phyloP scores from a whole-genome alignment of 2,888 invertebrate genomes.

The Eumerus sabulonum region DNA sequence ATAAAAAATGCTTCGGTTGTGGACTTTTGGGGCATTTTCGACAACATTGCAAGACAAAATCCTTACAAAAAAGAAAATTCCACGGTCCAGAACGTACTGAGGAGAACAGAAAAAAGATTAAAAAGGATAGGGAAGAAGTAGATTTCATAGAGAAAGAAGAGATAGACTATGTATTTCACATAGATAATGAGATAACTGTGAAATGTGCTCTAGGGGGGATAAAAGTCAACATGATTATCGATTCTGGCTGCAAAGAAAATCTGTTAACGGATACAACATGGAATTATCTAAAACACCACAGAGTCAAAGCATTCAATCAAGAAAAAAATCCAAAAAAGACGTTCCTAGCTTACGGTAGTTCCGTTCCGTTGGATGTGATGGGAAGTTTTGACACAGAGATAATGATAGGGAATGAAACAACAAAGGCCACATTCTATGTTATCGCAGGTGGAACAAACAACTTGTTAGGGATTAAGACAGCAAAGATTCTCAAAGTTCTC shows the following conservation, averaged over 20 bases:
- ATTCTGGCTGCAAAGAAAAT: constrained; percentile 30
- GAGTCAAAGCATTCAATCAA: constrained; percentile 21
- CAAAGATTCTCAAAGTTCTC: constrained; percentile 18
- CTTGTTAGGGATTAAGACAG: constrained; percentile 21
- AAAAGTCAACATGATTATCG: constrained; percentile 30
- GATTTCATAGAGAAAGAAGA: constrained; percentile 36
- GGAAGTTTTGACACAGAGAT: neutral
- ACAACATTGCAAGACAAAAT: constrained; percentile 9
- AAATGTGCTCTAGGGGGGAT: constrained; percentile 28
- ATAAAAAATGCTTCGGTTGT: constrained; percentile 17
- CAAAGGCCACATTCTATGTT: constrained; percentile 11
- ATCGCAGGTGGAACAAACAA: constrained; percentile 10
- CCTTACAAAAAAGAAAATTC: constrained; percentile 6
- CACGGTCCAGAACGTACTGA: constrained; percentile 8
- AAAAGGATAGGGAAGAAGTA: constrained; percentile 31
- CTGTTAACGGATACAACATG: constrained; percentile 27
- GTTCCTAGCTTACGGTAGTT: constrained; percentile 31
- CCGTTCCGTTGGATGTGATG: neutral
- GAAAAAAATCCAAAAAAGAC: constrained; percentile 29
- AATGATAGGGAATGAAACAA: neutral
- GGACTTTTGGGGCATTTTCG: constrained; percentile 15
- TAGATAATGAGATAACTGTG: constrained; percentile 30
- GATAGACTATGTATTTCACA: constrained; percentile 38
- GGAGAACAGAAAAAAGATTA: constrained; percentile 21
- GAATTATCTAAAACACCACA: constrained; percentile 21